These are phyloP conservation scores for Chaenogobius annularis DNA, from an alignment of 2,113 vertebrate genomes.

Conservation along the genomic window DNA sequence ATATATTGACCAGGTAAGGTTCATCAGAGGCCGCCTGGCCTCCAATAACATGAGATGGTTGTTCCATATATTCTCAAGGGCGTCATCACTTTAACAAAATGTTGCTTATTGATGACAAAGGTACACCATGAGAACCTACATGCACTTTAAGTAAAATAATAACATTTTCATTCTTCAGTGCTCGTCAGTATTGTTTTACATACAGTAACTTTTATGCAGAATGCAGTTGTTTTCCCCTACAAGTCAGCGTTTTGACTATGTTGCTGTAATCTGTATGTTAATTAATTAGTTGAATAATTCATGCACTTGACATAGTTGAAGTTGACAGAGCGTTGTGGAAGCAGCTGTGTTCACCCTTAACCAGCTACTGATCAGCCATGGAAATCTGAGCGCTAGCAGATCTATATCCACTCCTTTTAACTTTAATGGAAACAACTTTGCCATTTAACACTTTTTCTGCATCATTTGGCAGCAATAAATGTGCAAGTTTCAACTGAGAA, in stretches of 20 bases:
- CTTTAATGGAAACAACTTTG: conserved; percentile 43
- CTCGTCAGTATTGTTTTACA: not conserved
- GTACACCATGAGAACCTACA: too few relatives aligned
- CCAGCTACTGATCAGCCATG: conserved; percentile 45
- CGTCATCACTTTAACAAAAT: too few relatives aligned
- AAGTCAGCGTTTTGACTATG: conserved; percentile 45
- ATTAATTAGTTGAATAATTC: conserved; percentile 60
- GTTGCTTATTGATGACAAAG: too few relatives aligned
- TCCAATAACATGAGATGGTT: too few relatives aligned
- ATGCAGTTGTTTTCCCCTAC: conserved; percentile 16
- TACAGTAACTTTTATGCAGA: not conserved
- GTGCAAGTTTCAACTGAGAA: conserved; percentile 38
- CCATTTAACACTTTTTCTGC: conserved; percentile 47
- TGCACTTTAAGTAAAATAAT: not conserved
- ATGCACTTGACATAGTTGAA: conserved; percentile 44
- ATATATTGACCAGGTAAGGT: too few relatives aligned
- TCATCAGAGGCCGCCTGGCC: too few relatives aligned
- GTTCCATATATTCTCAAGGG: too few relatives aligned
- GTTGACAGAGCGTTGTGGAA: conserved; percentile 32
- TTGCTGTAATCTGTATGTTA: conserved; percentile 48
- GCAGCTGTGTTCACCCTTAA: conserved; percentile 61
- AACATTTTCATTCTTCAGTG: not conserved
- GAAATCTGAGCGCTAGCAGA: conserved; percentile 37
- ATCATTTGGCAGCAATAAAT: conserved; percentile 50
- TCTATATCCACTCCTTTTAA: conserved; percentile 11